phyloP scores from a whole-genome alignment of 1,140 invertebrate species.

The Nilaparvata lugens region DNA sequence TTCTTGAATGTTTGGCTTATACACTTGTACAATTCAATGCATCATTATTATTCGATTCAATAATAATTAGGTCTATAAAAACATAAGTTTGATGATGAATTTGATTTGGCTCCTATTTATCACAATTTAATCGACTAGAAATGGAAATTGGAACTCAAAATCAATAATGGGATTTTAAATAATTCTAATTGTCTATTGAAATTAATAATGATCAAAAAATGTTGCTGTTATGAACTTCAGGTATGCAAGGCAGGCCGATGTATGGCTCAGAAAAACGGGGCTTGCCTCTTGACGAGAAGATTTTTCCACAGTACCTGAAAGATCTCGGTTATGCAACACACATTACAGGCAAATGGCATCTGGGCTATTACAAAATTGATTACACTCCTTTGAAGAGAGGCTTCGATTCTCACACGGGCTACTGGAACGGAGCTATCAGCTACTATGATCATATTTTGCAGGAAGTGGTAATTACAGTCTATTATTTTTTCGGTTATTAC shows the following conservation, averaged over 20 bases:
- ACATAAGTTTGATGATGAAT: too few species aligned
- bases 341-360: slow-evolving; percentile 62
- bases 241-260: background rate
- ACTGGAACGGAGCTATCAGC: slow-evolving; percentile 49
- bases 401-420: slow-evolving; percentile 56
- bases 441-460: slow-evolving; percentile 48
- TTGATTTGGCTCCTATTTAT: too few species aligned
- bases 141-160: too few species aligned
- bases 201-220: too few species aligned
- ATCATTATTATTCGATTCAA: too few species aligned
- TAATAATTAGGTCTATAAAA: too few species aligned
- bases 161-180: too few species aligned
- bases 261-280: slow-evolving; percentile 38
- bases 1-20: too few species aligned
- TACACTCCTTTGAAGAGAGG: slow-evolving; percentile 51
- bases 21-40: too few species aligned
- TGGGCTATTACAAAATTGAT: slow-evolving; percentile 47
- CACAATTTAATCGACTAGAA: background rate
- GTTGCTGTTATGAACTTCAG: background rate
- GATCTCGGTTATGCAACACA: slow-evolving; percentile 54
- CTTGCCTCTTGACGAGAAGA: slow-evolving; percentile 39
- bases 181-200: too few species aligned
- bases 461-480: slow-evolving; percentile 16
- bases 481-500: too few species aligned
- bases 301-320: slow-evolving; percentile 44